Percentiles rank a stretch among this genome's conserved stretches.
Evolutionary conservation across 2,797 vertebrate genomes (phyloP).

Genomic region (Streptopelia turtur): DNA sequence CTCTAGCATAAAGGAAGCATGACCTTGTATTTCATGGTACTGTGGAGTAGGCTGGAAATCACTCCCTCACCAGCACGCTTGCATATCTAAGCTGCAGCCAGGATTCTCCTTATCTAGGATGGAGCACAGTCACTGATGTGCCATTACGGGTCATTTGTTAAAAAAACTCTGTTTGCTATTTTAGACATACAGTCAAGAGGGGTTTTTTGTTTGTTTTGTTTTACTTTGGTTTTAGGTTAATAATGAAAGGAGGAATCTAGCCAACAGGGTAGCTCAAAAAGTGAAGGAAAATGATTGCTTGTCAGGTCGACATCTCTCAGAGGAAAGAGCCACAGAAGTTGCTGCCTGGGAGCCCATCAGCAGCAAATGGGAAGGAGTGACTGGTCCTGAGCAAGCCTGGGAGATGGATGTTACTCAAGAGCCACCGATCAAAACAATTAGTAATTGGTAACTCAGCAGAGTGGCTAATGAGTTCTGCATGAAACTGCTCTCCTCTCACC

Average conservation of each 20-base stretch:
- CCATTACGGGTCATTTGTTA: conserved; percentile 28
- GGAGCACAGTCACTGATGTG: conserved; percentile 14
- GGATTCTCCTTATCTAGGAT: conserved; percentile 44
- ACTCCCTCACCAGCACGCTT: background rate
- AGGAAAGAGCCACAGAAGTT: background rate
- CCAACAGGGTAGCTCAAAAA: background rate
- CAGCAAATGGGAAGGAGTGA: background rate
- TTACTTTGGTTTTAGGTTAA: conserved; percentile 1
- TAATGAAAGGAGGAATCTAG: background rate
- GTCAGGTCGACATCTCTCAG: background rate
- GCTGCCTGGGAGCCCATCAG: background rate
- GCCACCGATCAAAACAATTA: background rate
- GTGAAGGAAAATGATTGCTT: background rate
- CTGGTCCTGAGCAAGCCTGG: background rate
- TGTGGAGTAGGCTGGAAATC: conserved; percentile 16
- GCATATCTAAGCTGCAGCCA: conserved; percentile 38
- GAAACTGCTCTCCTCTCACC: background rate
- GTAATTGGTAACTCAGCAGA: conserved; percentile 18
- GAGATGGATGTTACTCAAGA: background rate
- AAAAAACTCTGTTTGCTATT: conserved; percentile 34
- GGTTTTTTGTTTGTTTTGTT: background rate
- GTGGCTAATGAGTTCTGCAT: background rate
- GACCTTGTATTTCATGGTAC: conserved; percentile 38
- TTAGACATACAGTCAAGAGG: conserved; percentile 1
- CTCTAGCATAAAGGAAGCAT: background rate